phyloP scores from a whole-genome alignment of 1,140 invertebrate species.

The Pantala flavescens region DNA sequence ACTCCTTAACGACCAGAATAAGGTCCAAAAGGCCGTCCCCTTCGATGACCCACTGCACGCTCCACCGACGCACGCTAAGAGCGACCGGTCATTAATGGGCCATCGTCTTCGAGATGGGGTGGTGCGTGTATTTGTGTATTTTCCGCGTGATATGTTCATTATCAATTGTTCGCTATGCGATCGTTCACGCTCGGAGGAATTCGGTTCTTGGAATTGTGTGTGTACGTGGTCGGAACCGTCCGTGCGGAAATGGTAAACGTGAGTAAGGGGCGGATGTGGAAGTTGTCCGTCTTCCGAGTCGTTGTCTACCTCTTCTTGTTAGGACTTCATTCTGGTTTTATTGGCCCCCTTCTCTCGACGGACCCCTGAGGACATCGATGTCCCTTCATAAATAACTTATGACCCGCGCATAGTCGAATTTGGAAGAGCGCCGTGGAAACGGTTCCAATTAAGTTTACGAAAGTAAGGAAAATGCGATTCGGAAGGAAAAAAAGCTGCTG shows the following conservation, averaged over 20 bases:
- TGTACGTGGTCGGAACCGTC: neutral
- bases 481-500: too few species aligned
- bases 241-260: neutral
- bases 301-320: neutral
- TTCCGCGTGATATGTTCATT: neutral
- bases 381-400: too few species aligned
- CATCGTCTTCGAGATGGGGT: neutral
- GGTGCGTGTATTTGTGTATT: neutral
- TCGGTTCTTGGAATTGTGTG: neutral
- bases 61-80: neutral
- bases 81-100: neutral
- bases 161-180: neutral
- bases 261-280: neutral
- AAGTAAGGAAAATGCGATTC: too few species aligned
- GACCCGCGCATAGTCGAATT: too few species aligned
- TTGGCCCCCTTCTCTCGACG: neutral
- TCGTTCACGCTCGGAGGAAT: neutral
- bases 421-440: too few species aligned
- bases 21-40: neutral
- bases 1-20: neutral
- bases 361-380: neutral
- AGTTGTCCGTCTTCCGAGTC: neutral
- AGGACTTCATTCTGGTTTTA: neutral
- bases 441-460: too few species aligned
- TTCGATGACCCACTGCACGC: neutral